Conservation (phyloP, 2,113 vertebrate species). For the Cephalopterus ornatus region DNA sequence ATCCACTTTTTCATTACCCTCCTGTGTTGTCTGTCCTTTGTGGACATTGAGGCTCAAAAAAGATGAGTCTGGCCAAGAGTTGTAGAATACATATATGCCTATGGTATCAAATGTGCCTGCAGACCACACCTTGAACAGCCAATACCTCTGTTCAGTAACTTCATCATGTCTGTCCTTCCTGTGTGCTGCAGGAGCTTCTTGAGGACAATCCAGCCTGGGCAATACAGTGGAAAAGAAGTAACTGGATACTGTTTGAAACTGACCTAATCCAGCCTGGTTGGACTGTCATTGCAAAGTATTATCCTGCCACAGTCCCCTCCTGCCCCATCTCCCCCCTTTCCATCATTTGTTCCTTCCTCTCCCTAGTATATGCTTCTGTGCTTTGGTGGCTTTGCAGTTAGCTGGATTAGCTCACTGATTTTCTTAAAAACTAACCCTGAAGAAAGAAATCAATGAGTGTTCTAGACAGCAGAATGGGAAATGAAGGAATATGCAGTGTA, state of each 20-base stretch:
- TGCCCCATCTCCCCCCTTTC: not conserved
- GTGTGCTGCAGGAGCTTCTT: not conserved
- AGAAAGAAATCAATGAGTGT: not conserved
- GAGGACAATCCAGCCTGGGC: not conserved
- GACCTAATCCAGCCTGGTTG: not conserved
- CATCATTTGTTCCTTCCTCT: not conserved
- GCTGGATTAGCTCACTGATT: not conserved
- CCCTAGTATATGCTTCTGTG: not conserved
- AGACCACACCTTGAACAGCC: not conserved
- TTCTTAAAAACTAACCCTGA: not conserved
- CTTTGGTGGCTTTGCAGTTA: not conserved
- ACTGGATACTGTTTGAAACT: not conserved
- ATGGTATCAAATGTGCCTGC: not conserved
- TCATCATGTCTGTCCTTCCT: not conserved
- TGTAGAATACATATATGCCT: not conserved
- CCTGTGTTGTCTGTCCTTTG: not conserved
- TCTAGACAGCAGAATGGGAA: not conserved
- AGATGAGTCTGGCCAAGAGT: not conserved
- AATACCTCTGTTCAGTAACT: not conserved
- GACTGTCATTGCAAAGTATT: not conserved
- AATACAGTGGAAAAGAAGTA: not conserved
- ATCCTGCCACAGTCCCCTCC: not conserved
- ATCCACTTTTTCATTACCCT: not conserved
- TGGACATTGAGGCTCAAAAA: not conserved
- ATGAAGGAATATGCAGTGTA: not conserved